These are phyloP conservation scores for Pongo abelii DNA, from an alignment of 2,113 vertebrate species.

Conservation along the genomic window DNA sequence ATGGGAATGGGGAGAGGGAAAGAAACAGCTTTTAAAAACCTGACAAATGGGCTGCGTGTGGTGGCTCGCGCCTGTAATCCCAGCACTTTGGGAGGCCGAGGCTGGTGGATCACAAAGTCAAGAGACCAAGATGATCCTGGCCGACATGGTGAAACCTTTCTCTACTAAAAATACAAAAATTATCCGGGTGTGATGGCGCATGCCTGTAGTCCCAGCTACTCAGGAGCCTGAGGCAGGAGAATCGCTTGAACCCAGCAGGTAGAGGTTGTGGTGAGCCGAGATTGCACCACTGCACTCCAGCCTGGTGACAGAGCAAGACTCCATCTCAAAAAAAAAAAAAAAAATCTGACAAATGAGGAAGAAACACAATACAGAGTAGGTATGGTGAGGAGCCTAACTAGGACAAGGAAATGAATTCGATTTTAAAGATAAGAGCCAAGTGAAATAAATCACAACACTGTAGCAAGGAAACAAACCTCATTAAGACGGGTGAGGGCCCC, in stretches of 20 bases:
- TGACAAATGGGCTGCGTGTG: background rate
- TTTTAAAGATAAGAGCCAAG: background rate
- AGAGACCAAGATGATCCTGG: accelerated
- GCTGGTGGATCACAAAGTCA: accelerated
- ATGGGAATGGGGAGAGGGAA: background rate
- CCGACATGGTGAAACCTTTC: too few species aligned
- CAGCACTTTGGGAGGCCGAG: too few species aligned
- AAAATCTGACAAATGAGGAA: background rate
- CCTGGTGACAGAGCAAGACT: too few species aligned
- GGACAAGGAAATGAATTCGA: background rate
- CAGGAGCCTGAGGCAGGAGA: too few species aligned
- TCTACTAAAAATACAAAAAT: too few species aligned
- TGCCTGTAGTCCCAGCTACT: too few species aligned
- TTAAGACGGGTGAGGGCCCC: background rate
- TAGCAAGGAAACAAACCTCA: background rate
- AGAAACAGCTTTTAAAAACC: conserved; percentile 5
- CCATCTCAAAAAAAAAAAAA: background rate
- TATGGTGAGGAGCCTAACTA: conserved; percentile 21
- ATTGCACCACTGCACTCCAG: too few species aligned
- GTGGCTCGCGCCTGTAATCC: too few species aligned
- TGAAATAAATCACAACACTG: background rate
- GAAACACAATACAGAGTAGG: background rate
- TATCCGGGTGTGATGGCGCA: accelerated
- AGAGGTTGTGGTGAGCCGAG: too few species aligned
- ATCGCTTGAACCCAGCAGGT: too few species aligned